These are phyloP conservation scores for Alviniconcha strummeri DNA, from an alignment of 2,888 invertebrate species.

Conservation along the genomic window DNA sequence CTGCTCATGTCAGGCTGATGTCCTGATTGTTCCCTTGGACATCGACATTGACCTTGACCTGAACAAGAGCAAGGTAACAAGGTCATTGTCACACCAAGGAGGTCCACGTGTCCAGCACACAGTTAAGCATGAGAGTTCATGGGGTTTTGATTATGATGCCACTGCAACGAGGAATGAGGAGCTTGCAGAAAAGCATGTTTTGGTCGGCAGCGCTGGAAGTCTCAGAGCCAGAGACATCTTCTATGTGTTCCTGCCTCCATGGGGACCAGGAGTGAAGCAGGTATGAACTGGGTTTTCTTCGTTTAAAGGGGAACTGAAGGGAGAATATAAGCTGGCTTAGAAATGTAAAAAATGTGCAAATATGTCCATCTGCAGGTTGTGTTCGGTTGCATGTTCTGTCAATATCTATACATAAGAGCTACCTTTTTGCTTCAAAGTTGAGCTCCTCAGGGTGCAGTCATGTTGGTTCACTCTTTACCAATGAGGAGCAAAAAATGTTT, in stretches of 20 bases:
- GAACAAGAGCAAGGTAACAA: conserved; percentile 14
- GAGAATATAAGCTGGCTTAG: too few relatives aligned
- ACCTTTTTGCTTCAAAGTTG: too few relatives aligned
- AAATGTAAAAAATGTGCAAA: too few relatives aligned
- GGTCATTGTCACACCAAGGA: conserved; percentile 14
- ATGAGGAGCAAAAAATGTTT: too few relatives aligned
- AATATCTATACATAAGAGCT: too few relatives aligned
- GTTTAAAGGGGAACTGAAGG: too few relatives aligned
- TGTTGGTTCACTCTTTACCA: too few relatives aligned
- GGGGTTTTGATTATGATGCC: neutral
- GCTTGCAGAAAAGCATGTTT: conserved; percentile 13
- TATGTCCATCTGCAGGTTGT: too few relatives aligned
- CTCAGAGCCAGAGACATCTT: conserved; percentile 5
- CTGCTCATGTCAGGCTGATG: conserved; percentile 14
- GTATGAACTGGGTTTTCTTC: too few relatives aligned
- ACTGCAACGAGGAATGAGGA: neutral
- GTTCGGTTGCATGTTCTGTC: too few relatives aligned
- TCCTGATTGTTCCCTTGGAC: conserved; percentile 21
- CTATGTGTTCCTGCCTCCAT: conserved; percentile 27
- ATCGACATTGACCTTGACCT: conserved; percentile 28
- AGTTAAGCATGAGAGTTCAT: neutral
- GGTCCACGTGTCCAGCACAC: neutral
- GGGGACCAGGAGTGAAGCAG: conserved; percentile 27
- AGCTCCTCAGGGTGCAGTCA: too few relatives aligned
- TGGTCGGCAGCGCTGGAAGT: neutral